Evolutionary conservation across 92 coral and sea anemone genomes (phyloP).

Genomic region (Zoanthus sansibaricus): DNA sequence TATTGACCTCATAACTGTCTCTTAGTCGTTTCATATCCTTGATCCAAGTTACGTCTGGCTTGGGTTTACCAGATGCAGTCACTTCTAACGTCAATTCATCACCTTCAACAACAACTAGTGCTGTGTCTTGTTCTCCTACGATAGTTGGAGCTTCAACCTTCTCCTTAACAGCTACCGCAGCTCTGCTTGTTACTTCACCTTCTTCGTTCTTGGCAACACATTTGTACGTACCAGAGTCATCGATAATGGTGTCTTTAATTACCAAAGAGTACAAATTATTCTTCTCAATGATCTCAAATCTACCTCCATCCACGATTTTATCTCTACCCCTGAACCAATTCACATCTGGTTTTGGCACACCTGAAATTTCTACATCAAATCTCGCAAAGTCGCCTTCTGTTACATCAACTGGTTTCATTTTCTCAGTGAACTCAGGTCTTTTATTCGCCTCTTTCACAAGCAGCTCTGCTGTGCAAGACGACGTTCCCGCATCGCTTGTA

Average conservation of each 20-base stretch:
- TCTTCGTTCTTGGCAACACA: conserved; percentile 87
- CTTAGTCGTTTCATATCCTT: conserved; percentile 56
- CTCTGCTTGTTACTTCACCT: conserved; percentile 88
- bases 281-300: conserved; percentile 77
- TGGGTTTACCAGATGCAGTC: conserved; percentile 67
- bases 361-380: conserved; percentile 77
- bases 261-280: conserved; percentile 69
- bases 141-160: conserved; percentile 73
- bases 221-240: conserved; percentile 70
- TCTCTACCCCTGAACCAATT: conserved; percentile 82
- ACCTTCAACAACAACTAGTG: conserved; percentile 56
- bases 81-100: conserved; percentile 69
- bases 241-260: conserved; percentile 59
- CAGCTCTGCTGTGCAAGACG: conserved; percentile 79
- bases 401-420: conserved; percentile 76
- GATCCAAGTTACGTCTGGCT: conserved; percentile 77
- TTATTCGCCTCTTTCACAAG: conserved; percentile 82
- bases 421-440: conserved; percentile 76
- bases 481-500: conserved; percentile 76
- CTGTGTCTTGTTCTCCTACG: conserved; percentile 62
- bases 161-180: conserved; percentile 84
- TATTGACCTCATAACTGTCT: background rate
- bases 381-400: conserved; percentile 77
- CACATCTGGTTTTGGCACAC: conserved; percentile 82
- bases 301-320: conserved; percentile 73